Conservation (phyloP, 2,113 vertebrate genomes). For the Vidua macroura region DNA sequence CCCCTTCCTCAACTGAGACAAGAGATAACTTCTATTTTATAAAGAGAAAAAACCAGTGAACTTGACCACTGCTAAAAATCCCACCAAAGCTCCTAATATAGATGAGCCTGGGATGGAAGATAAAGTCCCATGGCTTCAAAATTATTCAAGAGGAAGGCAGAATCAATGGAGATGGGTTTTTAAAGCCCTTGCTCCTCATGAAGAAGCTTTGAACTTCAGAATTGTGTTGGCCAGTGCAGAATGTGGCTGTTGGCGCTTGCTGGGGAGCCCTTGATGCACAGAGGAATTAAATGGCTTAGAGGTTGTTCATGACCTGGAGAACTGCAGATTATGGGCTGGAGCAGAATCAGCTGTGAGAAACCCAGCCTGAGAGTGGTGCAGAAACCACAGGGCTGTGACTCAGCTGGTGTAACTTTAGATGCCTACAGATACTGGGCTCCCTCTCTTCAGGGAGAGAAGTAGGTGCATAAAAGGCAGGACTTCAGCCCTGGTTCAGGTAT, state of each 20-base stretch:
- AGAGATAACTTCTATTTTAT: slow-evolving; percentile 67
- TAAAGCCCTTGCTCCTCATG: background rate
- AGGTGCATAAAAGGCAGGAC: background rate
- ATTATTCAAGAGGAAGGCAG: slow-evolving; percentile 57
- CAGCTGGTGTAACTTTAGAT: background rate
- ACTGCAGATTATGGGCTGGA: background rate
- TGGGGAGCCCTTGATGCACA: background rate
- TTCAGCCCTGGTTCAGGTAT: background rate
- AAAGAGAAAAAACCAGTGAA: background rate
- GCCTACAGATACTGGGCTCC: background rate
- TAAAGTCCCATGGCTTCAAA: slow-evolving; percentile 71
- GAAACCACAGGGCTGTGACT: slow-evolving; percentile 38
- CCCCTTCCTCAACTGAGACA: slow-evolving; percentile 65
- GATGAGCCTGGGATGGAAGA: slow-evolving; percentile 62
- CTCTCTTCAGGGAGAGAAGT: background rate
- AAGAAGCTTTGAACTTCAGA: background rate
- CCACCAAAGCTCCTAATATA: slow-evolving; percentile 42
- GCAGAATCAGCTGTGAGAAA: slow-evolving; percentile 36
- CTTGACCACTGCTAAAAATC: slow-evolving; percentile 71
- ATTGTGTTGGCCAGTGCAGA: background rate
- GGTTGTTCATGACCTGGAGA: background rate
- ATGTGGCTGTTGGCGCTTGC: background rate
- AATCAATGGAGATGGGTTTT: background rate
- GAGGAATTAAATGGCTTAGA: background rate
- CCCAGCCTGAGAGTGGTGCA: background rate